A percentile compares a stretch with the other conserved stretches of the same genome.
Conservation (phyloP, 2,113 vertebrate species). For the Hippocampus zosterae region DNA sequence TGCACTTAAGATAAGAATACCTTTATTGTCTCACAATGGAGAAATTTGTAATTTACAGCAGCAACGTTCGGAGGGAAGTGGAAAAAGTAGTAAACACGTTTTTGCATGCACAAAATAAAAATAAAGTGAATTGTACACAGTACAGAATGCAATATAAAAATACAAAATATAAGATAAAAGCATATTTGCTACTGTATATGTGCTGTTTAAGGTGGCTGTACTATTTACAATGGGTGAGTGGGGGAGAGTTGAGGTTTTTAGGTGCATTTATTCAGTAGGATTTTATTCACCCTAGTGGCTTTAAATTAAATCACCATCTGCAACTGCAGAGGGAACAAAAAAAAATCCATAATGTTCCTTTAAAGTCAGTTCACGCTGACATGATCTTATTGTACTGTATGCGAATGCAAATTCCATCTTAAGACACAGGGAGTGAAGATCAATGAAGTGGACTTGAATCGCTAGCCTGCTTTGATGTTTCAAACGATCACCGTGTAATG, state of each 20-base stretch:
- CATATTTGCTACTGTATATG: no score
- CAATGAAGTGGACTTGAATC: background rate
- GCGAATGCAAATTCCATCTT: background rate
- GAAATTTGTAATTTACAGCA: no score
- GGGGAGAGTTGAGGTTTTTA: no score
- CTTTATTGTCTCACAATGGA: no score
- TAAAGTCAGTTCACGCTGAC: background rate
- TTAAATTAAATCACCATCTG: background rate
- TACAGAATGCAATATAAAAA: no score
- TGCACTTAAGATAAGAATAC: background rate
- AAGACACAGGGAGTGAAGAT: background rate
- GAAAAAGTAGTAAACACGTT: no score
- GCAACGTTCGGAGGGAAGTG: no score
- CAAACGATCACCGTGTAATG: background rate
- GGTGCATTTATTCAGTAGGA: background rate
- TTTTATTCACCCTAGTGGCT: background rate
- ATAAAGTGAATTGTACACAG: no score
- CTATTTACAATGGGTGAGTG: no score
- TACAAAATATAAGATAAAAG: no score
- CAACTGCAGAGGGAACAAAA: background rate
- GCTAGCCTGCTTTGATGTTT: background rate
- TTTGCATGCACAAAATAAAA: no score
- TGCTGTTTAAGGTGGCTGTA: no score
- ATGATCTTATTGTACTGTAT: constrained; percentile 1
- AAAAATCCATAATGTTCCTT: background rate